These are phyloP conservation scores for Spialia ferax DNA, from an alignment of 2,888 invertebrate genomes.

Conservation along the genomic window DNA sequence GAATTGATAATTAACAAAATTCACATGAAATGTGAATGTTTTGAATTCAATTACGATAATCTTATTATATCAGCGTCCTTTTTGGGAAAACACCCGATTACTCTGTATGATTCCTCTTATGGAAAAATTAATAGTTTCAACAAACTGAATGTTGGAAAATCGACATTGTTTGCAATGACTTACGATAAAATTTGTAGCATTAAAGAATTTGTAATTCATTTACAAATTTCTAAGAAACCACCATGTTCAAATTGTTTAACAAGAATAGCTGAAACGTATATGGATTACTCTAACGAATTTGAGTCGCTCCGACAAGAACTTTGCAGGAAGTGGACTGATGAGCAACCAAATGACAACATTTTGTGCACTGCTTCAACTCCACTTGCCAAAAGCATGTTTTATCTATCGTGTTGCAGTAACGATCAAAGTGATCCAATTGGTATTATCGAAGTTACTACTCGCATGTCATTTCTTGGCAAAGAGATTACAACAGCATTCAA, in stretches of 20 bases:
- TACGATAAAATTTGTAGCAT: constrained; percentile 79
- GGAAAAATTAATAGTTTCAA: constrained; percentile 70
- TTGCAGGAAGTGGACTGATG: constrained; percentile 71
- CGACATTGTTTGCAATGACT: constrained; percentile 79
- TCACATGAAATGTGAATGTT: constrained; percentile 82
- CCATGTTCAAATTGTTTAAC: constrained; percentile 75
- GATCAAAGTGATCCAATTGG: constrained; percentile 72
- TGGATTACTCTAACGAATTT: constrained; percentile 75
- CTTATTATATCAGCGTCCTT: constrained; percentile 74
- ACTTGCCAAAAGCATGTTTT: constrained; percentile 72
- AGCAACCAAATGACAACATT: constrained; percentile 75
- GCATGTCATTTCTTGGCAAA: constrained; percentile 81
- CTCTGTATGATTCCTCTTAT: constrained; percentile 72
- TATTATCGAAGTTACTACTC: constrained; percentile 71
- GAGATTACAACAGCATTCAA: constrained; percentile 79
- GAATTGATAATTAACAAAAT: constrained; percentile 81
- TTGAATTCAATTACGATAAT: constrained; percentile 75
- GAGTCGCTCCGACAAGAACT: constrained; percentile 67
- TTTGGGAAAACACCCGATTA: constrained; percentile 73
- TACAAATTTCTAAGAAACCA: constrained; percentile 74
- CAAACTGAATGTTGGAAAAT: constrained; percentile 76
- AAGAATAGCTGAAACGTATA: constrained; percentile 71
- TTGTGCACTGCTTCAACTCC: constrained; percentile 76
- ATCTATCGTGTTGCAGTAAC: constrained; percentile 67
- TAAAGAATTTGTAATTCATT: constrained; percentile 66